A percentile compares a stretch with the other conserved stretches of the same genome.
Evolutionary conservation across 2,113 vertebrate species (phyloP).

Genomic region (Bos taurus): ARS-UCD2.0 NC_037337.1:27711001-27711500

Average conservation of each 20-base stretch:
- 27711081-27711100: background rate
- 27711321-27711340: background rate
- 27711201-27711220: background rate
- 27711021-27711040: background rate
- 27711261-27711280: background rate
- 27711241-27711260: background rate
- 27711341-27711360: background rate
- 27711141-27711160: background rate
- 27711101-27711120: background rate
- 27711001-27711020: background rate
- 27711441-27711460: background rate
- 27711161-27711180: background rate
- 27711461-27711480: background rate
- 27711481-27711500: background rate
- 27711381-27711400: background rate
- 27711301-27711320: background rate
- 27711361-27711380: background rate
- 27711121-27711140: background rate
- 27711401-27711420: background rate
- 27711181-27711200: background rate
- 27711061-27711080: background rate
- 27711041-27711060: background rate
- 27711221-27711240: background rate
- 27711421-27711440: background rate
- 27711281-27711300: background rate